Evolutionary conservation across 2,797 vertebrate genomes (phyloP), one percentile per base, ranked within the genome.

Genomic region (Steatocranus sp.): DNA sequence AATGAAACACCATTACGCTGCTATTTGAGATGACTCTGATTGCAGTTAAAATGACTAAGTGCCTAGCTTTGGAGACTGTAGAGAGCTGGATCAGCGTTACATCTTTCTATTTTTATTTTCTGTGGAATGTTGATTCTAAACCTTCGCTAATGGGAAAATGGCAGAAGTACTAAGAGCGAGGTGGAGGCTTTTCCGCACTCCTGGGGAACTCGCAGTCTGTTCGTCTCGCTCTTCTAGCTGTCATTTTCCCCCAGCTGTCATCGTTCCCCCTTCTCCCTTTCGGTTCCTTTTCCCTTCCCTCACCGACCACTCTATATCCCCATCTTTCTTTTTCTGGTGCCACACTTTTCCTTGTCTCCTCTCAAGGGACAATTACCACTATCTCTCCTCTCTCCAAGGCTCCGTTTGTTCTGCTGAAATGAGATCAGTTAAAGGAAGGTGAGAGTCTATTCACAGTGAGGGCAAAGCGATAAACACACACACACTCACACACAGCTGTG

Each of bases 401-500:
- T 91, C 80, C 83, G 90, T 94, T 96, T 96, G 92, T 94, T 94
- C 93, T 93, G 91, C 89, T 89, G 92, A 94, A 95, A 95, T 94
- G 86, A 95, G 92, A 95, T 95, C 94, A 94, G 95, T 95, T 94
- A 95, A 94, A 93, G 90, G 93, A 95, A 95, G 94, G 93, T 94
- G 94, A 95, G 94, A 94, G 88, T 95, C 93, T 93, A 94, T 94
- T 94, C 94, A 94, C 80, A 78, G 86, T 46, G 88, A 94, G 93
- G 93, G 94, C 94, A 94, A 94, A 93, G 90, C n/a, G 93, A 95
- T 95, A 96, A 94, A 88, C 87, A 92, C 88, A 79, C 83, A 23
- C 30, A 56, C 38, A 46, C 80, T 73, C 50, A 78, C 82, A 89
- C 48, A 61, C 76, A 61, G 75, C 82, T 87, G 87, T 11, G 70